Evolutionary conservation across 1,140 invertebrate genomes (phyloP).

Genomic region (Bombus haemorrhoidalis): DNA sequence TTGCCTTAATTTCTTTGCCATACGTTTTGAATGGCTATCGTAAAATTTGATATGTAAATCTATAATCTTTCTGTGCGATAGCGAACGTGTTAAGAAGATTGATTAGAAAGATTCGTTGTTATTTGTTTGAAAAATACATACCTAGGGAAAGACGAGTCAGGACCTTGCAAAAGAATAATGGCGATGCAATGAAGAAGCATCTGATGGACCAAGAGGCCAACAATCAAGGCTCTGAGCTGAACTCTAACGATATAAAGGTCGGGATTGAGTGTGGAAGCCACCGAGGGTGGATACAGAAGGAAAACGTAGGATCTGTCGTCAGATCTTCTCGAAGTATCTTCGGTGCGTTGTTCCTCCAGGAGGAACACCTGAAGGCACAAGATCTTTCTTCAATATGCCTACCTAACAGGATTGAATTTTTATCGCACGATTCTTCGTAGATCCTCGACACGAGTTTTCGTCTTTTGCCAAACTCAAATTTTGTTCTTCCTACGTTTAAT

Average conservation of each 20-base stretch:
- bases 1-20: no score
- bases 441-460: slow-evolving; percentile 15
- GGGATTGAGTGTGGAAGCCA: slow-evolving; percentile 88
- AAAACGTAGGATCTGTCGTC: slow-evolving; percentile 95
- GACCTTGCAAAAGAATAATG: slow-evolving; percentile 89
- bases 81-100: not conserved
- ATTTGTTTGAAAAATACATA: slow-evolving; percentile 56
- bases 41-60: no score
- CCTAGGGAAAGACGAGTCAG: slow-evolving; percentile 83
- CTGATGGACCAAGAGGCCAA: slow-evolving; percentile 94
- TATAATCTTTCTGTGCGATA: not conserved
- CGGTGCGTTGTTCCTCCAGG: slow-evolving; percentile 85
- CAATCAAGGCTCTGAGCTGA: slow-evolving; percentile 92
- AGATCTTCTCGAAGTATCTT: slow-evolving; percentile 75
- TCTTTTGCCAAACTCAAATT: no score
- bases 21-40: no score
- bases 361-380: slow-evolving; percentile 85
- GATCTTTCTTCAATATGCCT: not conserved
- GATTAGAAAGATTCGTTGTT: no score
- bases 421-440: slow-evolving; percentile 41
- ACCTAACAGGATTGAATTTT: not conserved
- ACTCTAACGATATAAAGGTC: slow-evolving; percentile 92
- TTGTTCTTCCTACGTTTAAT: not conserved
- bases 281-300: slow-evolving; percentile 91
- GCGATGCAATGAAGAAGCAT: slow-evolving; percentile 95